Evolutionary conservation across 2,797 vertebrate species (phyloP).

Genomic region (Mormyrus hasselquistii): DNA sequence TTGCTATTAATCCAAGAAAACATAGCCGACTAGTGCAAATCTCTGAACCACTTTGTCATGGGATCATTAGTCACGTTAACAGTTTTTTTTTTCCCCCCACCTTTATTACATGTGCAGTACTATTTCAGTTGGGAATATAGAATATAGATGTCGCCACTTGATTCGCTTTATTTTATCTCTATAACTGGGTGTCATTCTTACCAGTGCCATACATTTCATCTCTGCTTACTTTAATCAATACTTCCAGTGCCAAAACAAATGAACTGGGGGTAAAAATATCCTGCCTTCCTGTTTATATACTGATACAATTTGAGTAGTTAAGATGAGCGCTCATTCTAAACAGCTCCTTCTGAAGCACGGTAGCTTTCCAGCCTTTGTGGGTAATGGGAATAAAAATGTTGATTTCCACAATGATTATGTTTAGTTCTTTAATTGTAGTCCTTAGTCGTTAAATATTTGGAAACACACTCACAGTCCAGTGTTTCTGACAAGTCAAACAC

Average conservation of each 20-base stretch:
- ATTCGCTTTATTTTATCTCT: neutral
- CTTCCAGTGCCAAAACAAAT: neutral
- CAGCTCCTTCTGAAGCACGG: constrained; percentile 37
- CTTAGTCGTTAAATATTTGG: constrained; percentile 63
- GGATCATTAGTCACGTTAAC: constrained; percentile 43
- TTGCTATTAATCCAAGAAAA: constrained; percentile 70
- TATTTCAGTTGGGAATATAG: constrained; percentile 27
- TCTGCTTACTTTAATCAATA: neutral
- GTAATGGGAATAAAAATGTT: constrained; percentile 47
- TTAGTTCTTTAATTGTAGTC: constrained; percentile 55
- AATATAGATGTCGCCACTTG: constrained; percentile 23
- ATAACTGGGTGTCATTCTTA: neutral
- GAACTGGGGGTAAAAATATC: neutral
- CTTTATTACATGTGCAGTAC: neutral
- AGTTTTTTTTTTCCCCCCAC: neutral
- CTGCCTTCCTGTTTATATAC: neutral
- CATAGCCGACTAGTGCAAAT: constrained; percentile 74
- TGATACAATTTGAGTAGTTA: constrained; percentile 32
- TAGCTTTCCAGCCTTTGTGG: constrained; percentile 41
- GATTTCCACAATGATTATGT: constrained; percentile 56
- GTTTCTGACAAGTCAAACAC: constrained; percentile 98
- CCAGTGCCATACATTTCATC: neutral
- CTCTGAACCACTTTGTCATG: constrained; percentile 69
- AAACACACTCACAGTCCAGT: constrained; percentile 95
- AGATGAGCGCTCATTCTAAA: constrained; percentile 31